Percentiles rank a stretch among this genome's conserved stretches.
Evolutionary conservation across 2,888 invertebrate species (phyloP).

Genomic region (Tipula unca): DNA sequence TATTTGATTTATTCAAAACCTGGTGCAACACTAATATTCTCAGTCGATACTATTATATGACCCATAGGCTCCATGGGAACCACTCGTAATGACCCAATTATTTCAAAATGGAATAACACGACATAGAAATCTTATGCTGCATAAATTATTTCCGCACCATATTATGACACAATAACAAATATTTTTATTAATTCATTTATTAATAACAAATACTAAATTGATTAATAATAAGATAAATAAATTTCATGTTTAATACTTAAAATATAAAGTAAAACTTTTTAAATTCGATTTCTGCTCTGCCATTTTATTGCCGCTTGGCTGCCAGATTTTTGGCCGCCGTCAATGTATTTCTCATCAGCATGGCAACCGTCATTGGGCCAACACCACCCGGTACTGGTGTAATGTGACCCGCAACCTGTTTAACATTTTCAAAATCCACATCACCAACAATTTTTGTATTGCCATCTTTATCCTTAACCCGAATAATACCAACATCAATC

Average conservation of each 20-base stretch:
- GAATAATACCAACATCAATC: slow-evolving; percentile 82
- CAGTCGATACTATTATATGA: too few relatives aligned
- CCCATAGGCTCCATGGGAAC: too few relatives aligned
- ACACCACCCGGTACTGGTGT: slow-evolving; percentile 91
- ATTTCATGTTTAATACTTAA: background rate
- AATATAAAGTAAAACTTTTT: background rate
- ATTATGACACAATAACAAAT: too few relatives aligned
- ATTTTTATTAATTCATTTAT: too few relatives aligned
- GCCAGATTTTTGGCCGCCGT: slow-evolving; percentile 54
- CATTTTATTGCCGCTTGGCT: background rate
- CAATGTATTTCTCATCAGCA: slow-evolving; percentile 86
- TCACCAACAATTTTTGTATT: slow-evolving; percentile 75
- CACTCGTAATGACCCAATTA: too few relatives aligned
- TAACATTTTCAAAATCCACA: slow-evolving; percentile 79
- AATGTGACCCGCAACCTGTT: slow-evolving; percentile 70
- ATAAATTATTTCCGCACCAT: too few relatives aligned
- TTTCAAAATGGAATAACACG: too few relatives aligned
- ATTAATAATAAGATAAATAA: background rate
- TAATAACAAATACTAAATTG: background rate
- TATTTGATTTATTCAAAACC: too few relatives aligned
- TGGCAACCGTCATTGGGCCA: slow-evolving; percentile 90
- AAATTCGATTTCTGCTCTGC: background rate
- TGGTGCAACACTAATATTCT: too few relatives aligned
- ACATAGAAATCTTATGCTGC: too few relatives aligned
- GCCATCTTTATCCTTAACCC: slow-evolving; percentile 55